These are phyloP conservation scores for Aphelenchoides avenae DNA, from an alignment of 1,140 invertebrate species.

Conservation along the genomic window DNA sequence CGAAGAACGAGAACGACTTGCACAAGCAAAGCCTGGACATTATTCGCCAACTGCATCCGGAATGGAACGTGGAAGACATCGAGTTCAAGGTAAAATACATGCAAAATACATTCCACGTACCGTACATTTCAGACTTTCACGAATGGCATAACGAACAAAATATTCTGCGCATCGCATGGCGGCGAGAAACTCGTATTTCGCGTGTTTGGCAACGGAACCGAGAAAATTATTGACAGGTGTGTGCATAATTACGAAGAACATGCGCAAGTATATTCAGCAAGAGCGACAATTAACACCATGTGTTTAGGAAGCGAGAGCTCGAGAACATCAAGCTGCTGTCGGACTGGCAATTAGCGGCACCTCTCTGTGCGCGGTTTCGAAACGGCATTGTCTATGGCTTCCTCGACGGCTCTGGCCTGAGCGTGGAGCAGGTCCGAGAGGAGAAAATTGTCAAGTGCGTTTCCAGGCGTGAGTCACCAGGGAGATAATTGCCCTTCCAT, in stretches of 20 bases:
- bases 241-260: constrained; percentile 63
- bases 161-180: constrained; percentile 70
- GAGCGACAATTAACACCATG: constrained; percentile 8
- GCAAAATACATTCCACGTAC: background rate
- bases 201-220: constrained; percentile 88
- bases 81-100: too few relatives aligned
- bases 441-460: constrained; percentile 64
- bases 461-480: background rate
- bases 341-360: constrained; percentile 73
- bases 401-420: constrained; percentile 75
- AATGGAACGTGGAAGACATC: too few relatives aligned
- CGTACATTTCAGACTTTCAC: constrained; percentile 73
- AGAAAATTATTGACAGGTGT: constrained; percentile 82
- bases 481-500: constrained; percentile 3
- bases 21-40: too few relatives aligned
- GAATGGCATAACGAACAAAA: constrained; percentile 89
- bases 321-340: constrained; percentile 68
- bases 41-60: too few relatives aligned
- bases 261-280: background rate
- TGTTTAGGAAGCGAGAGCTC: constrained; percentile 48
- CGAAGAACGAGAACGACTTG: too few relatives aligned
- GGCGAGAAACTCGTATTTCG: constrained; percentile 77
- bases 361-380: constrained; percentile 81
- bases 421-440: constrained; percentile 69
- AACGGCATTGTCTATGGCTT: constrained; percentile 92